phyloP scores from a whole-genome alignment of 2,888 invertebrate species.

The Horisme vitalbata region DNA sequence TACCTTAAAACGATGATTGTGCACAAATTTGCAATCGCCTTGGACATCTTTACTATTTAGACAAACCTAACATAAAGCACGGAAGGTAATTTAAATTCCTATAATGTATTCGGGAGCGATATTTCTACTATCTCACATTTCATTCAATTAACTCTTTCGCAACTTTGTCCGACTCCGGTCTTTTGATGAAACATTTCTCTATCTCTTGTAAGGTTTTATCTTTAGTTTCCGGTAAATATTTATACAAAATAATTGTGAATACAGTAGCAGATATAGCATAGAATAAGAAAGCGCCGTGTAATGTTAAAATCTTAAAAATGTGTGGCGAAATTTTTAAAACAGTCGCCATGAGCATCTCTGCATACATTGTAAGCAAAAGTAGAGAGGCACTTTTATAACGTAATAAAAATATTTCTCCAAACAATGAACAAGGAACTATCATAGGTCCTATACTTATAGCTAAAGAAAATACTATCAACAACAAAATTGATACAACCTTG shows the following conservation, averaged over 20 bases:
- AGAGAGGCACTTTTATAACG: constrained; percentile 50
- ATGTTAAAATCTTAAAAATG: constrained; percentile 46
- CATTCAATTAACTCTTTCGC: constrained; percentile 38
- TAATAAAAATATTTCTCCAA: constrained; percentile 56
- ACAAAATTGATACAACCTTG: constrained; percentile 44
- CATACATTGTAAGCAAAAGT: constrained; percentile 45
- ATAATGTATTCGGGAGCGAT: constrained; percentile 13
- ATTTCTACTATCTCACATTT: constrained; percentile 12
- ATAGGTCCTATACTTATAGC: constrained; percentile 59
- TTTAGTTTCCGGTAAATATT: constrained; percentile 53
- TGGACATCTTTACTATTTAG: too few species aligned
- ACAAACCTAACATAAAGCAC: too few species aligned
- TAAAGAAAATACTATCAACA: constrained; percentile 52
- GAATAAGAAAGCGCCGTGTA: constrained; percentile 55
- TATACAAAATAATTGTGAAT: constrained; percentile 45
- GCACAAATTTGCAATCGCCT: too few species aligned
- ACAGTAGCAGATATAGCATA: constrained; percentile 46
- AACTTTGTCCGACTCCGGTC: constrained; percentile 31
- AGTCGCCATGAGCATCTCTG: constrained; percentile 47
- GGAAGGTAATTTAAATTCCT: constrained; percentile 15
- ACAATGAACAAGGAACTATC: constrained; percentile 54
- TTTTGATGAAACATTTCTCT: constrained; percentile 46
- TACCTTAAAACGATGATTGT: too few species aligned
- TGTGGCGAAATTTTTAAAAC: constrained; percentile 52
- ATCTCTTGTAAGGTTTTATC: constrained; percentile 55